Evolutionary conservation across 1,140 invertebrate species (phyloP), one percentile per base, ranked within the genome.

Genomic region (Scaptodrosophila lebanonensis): DNA sequence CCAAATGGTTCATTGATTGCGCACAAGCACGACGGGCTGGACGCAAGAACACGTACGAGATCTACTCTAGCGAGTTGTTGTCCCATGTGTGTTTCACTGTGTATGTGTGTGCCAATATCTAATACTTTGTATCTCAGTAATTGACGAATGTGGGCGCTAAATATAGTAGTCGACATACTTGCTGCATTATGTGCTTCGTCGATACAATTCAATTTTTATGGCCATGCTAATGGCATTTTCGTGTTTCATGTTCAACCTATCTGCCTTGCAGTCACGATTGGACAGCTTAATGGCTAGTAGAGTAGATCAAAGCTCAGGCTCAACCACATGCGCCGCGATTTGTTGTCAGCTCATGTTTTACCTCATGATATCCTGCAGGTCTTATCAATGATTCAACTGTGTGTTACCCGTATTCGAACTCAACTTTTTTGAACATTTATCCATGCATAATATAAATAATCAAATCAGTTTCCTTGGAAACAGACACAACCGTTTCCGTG

Each of bases 151-250:
- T 42, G 39, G 32, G 40, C 32, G 48, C 35, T 8, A 43, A 36
- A 53, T 48, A 52, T 18, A 18, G 11, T 22, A 17, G 22, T 20
- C 11, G 27, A 35, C 25, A 36, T 42, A 53, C 3, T 8, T 27
- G 16, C 8, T 25, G 22, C 8, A 8, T 8, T 29, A 45, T 42
- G 49, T 44, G 30, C 32, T 39, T 29, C 50, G 45, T 66, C 40
- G 59, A 68, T 65, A 60, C 47, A 73, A 57, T 44, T 68, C 64
- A 36, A 64, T 52, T 64, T 76, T 72, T 72, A 77, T 48, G 64
- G 36, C 56, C 58, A 77, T 77, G 61, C 75, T 79, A 82, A 79
- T 82, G 57, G 75, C 57, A 51, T 79, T 79, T 82, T 58, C 73
- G 56, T 79, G 73, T 79, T 75, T 30, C 35, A 17, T 18, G 39